Conservation (phyloP, 2,113 vertebrate genomes). For the Euleptes europaea region DNA sequence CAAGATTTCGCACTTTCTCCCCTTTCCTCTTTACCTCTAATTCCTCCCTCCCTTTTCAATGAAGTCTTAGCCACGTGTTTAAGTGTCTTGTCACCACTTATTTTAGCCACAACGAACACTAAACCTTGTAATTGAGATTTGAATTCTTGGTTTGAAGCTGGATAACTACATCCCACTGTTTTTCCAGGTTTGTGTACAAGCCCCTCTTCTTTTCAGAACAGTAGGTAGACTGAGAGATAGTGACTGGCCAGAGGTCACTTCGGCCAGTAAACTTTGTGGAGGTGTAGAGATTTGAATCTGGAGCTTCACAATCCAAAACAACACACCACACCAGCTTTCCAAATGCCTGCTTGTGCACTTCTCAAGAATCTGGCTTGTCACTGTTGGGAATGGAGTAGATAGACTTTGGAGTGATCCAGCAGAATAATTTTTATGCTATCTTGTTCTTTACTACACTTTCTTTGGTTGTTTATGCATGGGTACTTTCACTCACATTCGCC, state of each 20-base stretch:
- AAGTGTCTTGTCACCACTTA: not conserved
- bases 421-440: not conserved
- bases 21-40: not conserved
- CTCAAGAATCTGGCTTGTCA: not conserved
- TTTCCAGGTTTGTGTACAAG: too few relatives aligned
- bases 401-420: not conserved
- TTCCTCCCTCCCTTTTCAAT: not conserved
- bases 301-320: not conserved
- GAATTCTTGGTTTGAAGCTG: not conserved
- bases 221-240: too few relatives aligned
- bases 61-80: not conserved
- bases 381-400: not conserved
- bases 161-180: too few relatives aligned
- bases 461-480: too few relatives aligned
- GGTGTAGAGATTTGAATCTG: too few relatives aligned
- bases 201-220: too few relatives aligned
- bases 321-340: not conserved
- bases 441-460: not conserved
- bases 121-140: not conserved
- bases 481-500: too few relatives aligned
- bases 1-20: not conserved
- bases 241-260: too few relatives aligned
- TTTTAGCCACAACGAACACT: not conserved
- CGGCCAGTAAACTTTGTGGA: too few relatives aligned
- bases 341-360: not conserved